These are phyloP conservation scores for Drosophila obscura DNA, from an alignment of 1,140 invertebrate genomes.

Conservation along the genomic window DNA sequence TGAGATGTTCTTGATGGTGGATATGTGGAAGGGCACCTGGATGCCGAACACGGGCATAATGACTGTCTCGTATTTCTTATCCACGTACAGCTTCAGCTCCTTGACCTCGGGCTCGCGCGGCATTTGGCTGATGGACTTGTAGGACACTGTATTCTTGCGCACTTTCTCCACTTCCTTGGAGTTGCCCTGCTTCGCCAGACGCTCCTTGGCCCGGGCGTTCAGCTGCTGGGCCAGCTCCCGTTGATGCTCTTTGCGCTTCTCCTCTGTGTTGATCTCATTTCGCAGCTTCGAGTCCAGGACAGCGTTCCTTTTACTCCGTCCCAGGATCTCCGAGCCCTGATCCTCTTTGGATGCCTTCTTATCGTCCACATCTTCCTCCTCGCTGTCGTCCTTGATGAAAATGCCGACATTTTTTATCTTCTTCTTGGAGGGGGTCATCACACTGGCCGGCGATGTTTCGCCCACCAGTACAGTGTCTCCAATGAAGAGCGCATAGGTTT, in stretches of 20 bases:
- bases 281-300: slow-evolving; percentile 97
- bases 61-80: slow-evolving; percentile 98
- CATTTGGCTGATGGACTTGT: slow-evolving; percentile 96
- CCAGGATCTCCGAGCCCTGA: slow-evolving; percentile 87
- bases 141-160: slow-evolving; percentile 97
- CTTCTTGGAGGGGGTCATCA: slow-evolving; percentile 97
- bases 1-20: slow-evolving; percentile 99
- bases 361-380: slow-evolving; percentile 91
- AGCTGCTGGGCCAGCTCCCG: slow-evolving; percentile 95
- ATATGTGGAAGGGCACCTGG: slow-evolving; percentile 99
- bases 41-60: slow-evolving; percentile 98
- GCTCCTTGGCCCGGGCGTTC: slow-evolving; percentile 96
- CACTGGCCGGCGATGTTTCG: slow-evolving; percentile 91
- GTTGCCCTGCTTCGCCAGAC: slow-evolving; percentile 93
- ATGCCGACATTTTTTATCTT: slow-evolving; percentile 98
- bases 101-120: slow-evolving; percentile 97
- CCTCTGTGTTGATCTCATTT: slow-evolving; percentile 97
- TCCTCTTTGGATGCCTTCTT: slow-evolving; percentile 85
- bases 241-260: slow-evolving; percentile 98
- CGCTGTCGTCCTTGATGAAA: slow-evolving; percentile 96
- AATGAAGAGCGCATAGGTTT: slow-evolving; percentile 97
- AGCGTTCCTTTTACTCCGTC: slow-evolving; percentile 95
- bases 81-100: slow-evolving; percentile 97
- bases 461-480: slow-evolving; percentile 98
- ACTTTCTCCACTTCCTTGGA: slow-evolving; percentile 95